phyloP scores from a whole-genome alignment of 2,113 vertebrate genomes.

The Erythrocebus patas region DNA sequence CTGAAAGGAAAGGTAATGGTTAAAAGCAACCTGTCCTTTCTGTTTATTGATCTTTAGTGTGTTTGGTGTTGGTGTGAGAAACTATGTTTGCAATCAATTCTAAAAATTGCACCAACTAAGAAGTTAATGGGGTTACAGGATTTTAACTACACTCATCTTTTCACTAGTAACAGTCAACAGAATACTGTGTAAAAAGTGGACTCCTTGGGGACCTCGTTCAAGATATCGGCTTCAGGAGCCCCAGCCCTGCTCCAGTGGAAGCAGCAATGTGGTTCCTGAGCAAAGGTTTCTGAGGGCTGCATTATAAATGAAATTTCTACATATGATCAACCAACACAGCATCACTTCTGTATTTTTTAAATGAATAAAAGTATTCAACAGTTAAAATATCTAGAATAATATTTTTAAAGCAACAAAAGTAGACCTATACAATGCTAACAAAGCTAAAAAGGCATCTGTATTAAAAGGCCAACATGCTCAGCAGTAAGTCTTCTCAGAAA shows the following conservation, averaged over 20 bases:
- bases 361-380: background rate
- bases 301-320: background rate
- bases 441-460: background rate
- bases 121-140: too few species aligned
- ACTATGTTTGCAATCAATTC: background rate
- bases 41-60: too few species aligned
- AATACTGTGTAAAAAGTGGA: background rate
- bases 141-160: background rate
- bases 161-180: background rate
- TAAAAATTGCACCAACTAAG: background rate
- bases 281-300: background rate
- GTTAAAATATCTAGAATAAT: background rate
- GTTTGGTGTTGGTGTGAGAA: background rate
- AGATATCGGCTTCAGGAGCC: background rate
- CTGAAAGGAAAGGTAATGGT: background rate
- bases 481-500: background rate
- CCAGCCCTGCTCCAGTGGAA: rapidly evolving
- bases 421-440: background rate
- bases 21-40: background rate
- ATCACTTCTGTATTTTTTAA: background rate
- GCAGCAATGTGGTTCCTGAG: too few species aligned
- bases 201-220: too few species aligned
- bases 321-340: too few species aligned
- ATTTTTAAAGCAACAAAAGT: background rate
- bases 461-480: rapidly evolving